These are phyloP conservation scores for Megamerina dolium DNA, from an alignment of 2,888 invertebrate genomes.

Conservation along the genomic window DNA sequence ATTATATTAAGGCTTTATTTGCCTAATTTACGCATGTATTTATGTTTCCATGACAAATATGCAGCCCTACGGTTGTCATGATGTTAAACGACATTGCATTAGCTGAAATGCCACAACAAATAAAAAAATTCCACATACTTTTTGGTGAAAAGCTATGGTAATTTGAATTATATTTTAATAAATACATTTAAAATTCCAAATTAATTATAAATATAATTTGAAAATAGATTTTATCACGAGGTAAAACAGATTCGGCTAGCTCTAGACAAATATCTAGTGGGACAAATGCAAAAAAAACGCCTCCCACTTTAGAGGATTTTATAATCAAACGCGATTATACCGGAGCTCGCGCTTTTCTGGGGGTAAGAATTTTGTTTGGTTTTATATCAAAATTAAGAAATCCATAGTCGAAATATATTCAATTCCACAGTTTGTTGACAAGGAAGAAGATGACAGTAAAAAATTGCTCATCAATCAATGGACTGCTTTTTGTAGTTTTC, in stretches of 20 bases:
- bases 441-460: slow-evolving; percentile 27
- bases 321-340: slow-evolving; percentile 85
- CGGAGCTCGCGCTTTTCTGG: slow-evolving; percentile 87
- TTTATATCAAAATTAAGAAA: background rate
- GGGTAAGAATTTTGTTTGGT: slow-evolving; percentile 62
- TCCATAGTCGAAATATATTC: too few relatives aligned
- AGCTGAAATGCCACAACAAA: too few relatives aligned
- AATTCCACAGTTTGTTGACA: slow-evolving; percentile 30
- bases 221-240: slow-evolving; percentile 69
- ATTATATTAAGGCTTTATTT: too few relatives aligned
- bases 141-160: too few relatives aligned
- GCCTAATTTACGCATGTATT: too few relatives aligned
- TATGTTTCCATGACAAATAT: too few relatives aligned
- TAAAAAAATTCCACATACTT: too few relatives aligned
- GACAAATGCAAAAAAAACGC: slow-evolving; percentile 49
- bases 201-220: slow-evolving; percentile 11
- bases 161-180: too few relatives aligned
- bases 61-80: too few relatives aligned
- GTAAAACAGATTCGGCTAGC: slow-evolving; percentile 66
- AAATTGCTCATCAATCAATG: slow-evolving; percentile 62
- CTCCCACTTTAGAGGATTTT: slow-evolving; percentile 86
- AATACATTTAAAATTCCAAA: slow-evolving; percentile 3
- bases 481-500: slow-evolving; percentile 94
- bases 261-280: slow-evolving; percentile 33
- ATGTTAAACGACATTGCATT: too few relatives aligned